A percentile compares a stretch with the other conserved stretches of the same genome.
phyloP scores from a whole-genome alignment of 1,140 invertebrate species.

The Calliphora vicina region DNA sequence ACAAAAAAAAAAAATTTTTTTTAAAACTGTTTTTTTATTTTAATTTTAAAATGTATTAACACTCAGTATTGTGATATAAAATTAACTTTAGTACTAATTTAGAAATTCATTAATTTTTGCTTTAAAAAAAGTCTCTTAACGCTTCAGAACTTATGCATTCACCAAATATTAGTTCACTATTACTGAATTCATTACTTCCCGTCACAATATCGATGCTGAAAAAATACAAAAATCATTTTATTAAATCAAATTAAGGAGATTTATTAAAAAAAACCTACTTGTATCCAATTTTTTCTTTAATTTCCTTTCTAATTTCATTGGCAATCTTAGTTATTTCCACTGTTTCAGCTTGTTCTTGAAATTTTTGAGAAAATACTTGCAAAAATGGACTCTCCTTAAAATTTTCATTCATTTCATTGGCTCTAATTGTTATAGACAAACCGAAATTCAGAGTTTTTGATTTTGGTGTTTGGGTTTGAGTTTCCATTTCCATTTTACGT shows the following conservation, averaged over 20 bases:
- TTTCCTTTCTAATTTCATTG: not conserved
- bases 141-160: not conserved
- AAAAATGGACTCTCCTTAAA: conserved; percentile 1
- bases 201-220: not conserved
- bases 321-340: not conserved
- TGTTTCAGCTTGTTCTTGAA: not conserved
- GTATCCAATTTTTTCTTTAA: not conserved
- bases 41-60: no score
- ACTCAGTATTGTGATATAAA: no score
- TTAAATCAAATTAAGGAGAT: no score
- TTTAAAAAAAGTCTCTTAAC: conserved; percentile 16
- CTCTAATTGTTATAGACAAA: not conserved
- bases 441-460: not conserved
- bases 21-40: no score
- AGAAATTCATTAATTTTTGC: no score
- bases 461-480: no score
- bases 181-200: not conserved
- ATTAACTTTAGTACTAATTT: no score
- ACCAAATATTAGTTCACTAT: not conserved
- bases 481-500: no score
- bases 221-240: not conserved
- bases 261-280: not conserved
- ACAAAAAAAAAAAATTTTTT: no score
- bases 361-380: not conserved
- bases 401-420: not conserved